Percentiles rank a stretch among this genome's conserved stretches.
phyloP scores from a whole-genome alignment of 2,888 invertebrate species.

The Troides aeacus region DNA sequence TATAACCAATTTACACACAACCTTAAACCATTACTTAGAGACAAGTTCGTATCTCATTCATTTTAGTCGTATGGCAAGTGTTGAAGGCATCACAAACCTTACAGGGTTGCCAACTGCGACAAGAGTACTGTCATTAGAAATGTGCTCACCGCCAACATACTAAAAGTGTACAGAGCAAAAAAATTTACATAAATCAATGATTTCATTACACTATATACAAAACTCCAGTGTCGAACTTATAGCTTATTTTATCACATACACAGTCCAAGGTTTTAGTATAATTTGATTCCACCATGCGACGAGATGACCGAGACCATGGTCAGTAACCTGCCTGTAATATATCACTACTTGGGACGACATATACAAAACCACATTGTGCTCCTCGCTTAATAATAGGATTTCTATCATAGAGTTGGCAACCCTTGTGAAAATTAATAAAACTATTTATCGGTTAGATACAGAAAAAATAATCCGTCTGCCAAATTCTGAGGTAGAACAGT shows the following conservation, averaged over 20 bases:
- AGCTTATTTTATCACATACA: conserved; percentile 28
- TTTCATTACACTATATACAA: conserved; percentile 26
- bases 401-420: conserved; percentile 19
- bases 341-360: no score
- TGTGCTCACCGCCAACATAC: background rate
- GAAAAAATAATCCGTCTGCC: conserved; percentile 56
- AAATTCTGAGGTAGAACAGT: conserved; percentile 72
- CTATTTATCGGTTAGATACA: background rate
- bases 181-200: conserved; percentile 22
- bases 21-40: background rate
- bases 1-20: background rate
- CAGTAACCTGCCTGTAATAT: no score
- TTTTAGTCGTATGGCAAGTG: conserved; percentile 23
- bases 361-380: no score
- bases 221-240: conserved; percentile 23
- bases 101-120: conserved; percentile 27
- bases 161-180: conserved; percentile 6
- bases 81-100: conserved; percentile 6
- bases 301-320: no score
- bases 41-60: background rate
- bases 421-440: conserved; percentile 9
- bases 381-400: no score
- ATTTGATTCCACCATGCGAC: background rate
- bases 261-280: conserved; percentile 5
- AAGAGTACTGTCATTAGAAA: background rate